Percentiles rank a stretch among this genome's conserved stretches.
Evolutionary conservation across 2,888 invertebrate species (phyloP).

Genomic region (Colostygia pectinataria): DNA sequence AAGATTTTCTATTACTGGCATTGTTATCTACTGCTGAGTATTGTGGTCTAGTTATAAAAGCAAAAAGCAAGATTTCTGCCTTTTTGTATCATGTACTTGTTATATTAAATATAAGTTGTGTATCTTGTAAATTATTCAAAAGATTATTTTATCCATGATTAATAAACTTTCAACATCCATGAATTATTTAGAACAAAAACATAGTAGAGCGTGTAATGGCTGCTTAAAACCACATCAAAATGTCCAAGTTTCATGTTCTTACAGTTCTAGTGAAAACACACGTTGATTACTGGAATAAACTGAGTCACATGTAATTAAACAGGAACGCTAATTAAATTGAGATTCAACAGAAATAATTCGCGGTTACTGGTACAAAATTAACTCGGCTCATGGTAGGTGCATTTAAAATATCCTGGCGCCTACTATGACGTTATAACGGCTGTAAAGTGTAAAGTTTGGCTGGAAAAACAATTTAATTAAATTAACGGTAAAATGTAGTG

Average conservation of each 20-base stretch:
- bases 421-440: conserved; percentile 29
- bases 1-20: too few relatives aligned
- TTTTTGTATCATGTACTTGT: too few relatives aligned
- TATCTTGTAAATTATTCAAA: too few relatives aligned
- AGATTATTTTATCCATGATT: too few relatives aligned
- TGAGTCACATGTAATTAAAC: conserved; percentile 52
- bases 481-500: conserved; percentile 2
- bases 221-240: too few relatives aligned
- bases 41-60: too few relatives aligned
- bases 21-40: too few relatives aligned
- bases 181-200: too few relatives aligned
- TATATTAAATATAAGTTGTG: too few relatives aligned
- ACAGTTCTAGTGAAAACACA: conserved; percentile 29
- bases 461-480: conserved; percentile 17
- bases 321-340: conserved; percentile 54
- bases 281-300: conserved; percentile 49
- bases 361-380: conserved; percentile 48
- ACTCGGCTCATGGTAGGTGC: conserved; percentile 29
- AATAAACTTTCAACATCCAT: too few relatives aligned
- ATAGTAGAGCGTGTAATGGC: too few relatives aligned
- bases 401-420: conserved; percentile 27
- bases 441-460: conserved; percentile 13
- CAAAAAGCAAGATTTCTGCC: too few relatives aligned
- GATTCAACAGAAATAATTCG: conserved; percentile 52
- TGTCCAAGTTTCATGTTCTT: conserved; percentile 8